Conservation (phyloP, 2,113 vertebrate species). For the Cygnus atratus region DNA sequence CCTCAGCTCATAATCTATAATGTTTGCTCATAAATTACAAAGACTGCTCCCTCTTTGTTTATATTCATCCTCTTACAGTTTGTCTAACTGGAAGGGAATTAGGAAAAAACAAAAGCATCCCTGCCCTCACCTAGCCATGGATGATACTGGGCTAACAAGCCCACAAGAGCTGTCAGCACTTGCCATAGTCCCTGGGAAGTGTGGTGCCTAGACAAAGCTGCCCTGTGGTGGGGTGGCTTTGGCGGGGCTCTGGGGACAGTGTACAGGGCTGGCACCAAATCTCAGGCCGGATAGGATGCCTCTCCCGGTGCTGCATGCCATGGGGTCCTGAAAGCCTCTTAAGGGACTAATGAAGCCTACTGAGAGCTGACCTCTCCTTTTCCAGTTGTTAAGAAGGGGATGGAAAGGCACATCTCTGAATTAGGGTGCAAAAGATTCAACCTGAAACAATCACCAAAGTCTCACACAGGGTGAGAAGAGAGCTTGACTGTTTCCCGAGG, state of each 20-base stretch:
- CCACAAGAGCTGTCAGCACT: background rate
- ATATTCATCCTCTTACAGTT: background rate
- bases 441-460: background rate
- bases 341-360: background rate
- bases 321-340: background rate
- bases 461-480: background rate
- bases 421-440: background rate
- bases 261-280: fast-evolving
- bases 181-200: background rate
- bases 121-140: background rate
- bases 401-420: background rate
- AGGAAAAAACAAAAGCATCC: background rate
- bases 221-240: background rate
- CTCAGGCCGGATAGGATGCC: background rate
- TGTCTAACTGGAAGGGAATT: background rate
- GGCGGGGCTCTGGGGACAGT: background rate
- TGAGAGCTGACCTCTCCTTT: background rate
- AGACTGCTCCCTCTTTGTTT: background rate
- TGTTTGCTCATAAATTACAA: background rate
- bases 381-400: background rate
- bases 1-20: slow-evolving; percentile 19
- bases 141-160: background rate
- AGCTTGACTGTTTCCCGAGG: background rate
- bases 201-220: background rate
- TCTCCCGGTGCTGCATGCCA: background rate